A percentile compares a stretch with the other conserved stretches of the same genome.
These are phyloP conservation scores for Heterohyrax brucei DNA, from an alignment of 2,797 vertebrate species.

Conservation along the genomic window DNA sequence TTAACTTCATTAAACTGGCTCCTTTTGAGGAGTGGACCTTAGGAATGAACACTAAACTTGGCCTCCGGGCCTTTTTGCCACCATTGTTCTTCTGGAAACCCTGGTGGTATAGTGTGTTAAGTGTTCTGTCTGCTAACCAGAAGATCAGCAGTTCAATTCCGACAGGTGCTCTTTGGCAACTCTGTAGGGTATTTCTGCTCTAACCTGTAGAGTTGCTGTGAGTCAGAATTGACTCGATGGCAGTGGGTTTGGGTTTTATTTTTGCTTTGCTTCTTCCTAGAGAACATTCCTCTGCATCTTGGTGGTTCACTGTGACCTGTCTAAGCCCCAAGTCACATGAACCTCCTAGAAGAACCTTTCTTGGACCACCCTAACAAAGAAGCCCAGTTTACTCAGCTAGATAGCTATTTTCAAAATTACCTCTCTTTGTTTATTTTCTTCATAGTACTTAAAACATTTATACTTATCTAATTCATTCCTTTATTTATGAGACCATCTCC, in stretches of 20 bases:
- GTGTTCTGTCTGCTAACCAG: no score
- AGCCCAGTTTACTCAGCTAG: not conserved
- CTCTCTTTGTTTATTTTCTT: not conserved
- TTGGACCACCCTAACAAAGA: not conserved
- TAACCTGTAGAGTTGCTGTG: no score
- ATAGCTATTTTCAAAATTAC: slow-evolving; percentile 11
- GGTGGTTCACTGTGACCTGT: not conserved
- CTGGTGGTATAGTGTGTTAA: no score
- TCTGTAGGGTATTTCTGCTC: no score
- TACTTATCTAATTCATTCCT: not conserved
- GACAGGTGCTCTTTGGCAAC: no score
- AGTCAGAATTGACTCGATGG: no score
- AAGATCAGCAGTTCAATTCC: no score
- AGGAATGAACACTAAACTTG: not conserved
- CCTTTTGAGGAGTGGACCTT: not conserved
- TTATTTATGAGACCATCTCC: not conserved
- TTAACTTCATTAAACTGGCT: not conserved
- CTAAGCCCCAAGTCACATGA: not conserved
- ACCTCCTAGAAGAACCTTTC: not conserved
- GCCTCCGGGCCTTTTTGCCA: not conserved
- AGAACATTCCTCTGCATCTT: not conserved
- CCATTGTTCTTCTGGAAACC: not conserved
- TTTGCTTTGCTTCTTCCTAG: not conserved
- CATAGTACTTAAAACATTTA: not conserved
- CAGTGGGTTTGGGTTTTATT: no score